Evolutionary conservation across 2,113 vertebrate species (phyloP).

Genomic region (Megaceryle torquata): DNA sequence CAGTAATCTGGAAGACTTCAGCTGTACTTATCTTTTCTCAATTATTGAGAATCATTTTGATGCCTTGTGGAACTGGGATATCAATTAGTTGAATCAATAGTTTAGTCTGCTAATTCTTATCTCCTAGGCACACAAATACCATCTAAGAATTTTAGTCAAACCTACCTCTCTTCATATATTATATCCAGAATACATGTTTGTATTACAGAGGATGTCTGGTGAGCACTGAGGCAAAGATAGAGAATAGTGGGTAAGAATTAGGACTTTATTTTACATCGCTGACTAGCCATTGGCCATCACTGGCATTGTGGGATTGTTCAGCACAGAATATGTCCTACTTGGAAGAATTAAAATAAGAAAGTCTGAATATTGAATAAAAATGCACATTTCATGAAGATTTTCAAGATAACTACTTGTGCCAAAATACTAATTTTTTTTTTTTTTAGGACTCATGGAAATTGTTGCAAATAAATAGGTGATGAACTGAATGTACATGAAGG

Average conservation of each 20-base stretch:
- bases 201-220: neutral
- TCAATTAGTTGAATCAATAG: neutral
- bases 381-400: neutral
- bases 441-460: neutral
- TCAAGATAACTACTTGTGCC: neutral
- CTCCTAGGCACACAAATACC: neutral
- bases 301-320: neutral
- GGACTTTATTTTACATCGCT: neutral
- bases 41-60: neutral
- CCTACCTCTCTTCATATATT: neutral
- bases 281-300: neutral
- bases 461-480: constrained; percentile 45
- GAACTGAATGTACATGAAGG: constrained; percentile 29
- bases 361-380: neutral
- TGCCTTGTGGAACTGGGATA: neutral
- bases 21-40: neutral
- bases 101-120: neutral
- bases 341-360: neutral
- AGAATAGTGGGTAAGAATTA: neutral
- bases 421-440: neutral
- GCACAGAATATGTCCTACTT: neutral
- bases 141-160: neutral
- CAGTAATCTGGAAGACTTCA: neutral
- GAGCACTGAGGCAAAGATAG: neutral
- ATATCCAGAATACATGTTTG: neutral